Evolutionary conservation across 2,113 vertebrate genomes (phyloP).

Genomic region (Plectropomus leopardus): DNA sequence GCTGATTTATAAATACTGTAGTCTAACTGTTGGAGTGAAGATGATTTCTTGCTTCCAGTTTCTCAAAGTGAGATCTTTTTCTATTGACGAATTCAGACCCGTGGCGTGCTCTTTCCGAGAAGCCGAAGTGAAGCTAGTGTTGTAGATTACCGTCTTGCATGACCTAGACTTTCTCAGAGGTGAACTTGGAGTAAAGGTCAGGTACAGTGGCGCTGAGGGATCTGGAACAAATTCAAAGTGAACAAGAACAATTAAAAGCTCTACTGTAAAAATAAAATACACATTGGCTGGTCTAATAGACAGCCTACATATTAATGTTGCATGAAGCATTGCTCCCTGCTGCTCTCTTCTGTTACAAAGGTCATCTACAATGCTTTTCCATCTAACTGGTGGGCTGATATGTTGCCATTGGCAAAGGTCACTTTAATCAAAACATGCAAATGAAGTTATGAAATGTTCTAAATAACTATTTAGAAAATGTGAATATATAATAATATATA

Average conservation of each 20-base stretch:
- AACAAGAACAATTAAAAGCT: constrained; percentile 40
- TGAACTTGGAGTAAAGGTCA: not conserved
- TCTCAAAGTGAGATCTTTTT: not conserved
- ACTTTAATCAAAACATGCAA: too few relatives aligned
- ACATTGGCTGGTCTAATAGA: not conserved
- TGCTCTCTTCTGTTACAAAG: not conserved
- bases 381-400: not conserved
- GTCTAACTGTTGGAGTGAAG: not conserved
- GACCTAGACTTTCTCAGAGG: not conserved
- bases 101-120: not conserved
- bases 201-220: not conserved
- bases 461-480: not conserved
- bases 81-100: not conserved
- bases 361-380: not conserved
- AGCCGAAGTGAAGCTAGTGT: not conserved
- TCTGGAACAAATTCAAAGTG: not conserved
- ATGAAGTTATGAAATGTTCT: not conserved
- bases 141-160: not conserved
- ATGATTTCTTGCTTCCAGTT: not conserved
- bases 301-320: not conserved
- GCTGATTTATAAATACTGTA: not conserved
- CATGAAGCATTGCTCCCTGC: not conserved
- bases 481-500: not conserved
- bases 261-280: not conserved
- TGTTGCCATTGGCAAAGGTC: not conserved